Conservation (phyloP, 2,888 invertebrate species). For the Alsophila aescularia region DNA sequence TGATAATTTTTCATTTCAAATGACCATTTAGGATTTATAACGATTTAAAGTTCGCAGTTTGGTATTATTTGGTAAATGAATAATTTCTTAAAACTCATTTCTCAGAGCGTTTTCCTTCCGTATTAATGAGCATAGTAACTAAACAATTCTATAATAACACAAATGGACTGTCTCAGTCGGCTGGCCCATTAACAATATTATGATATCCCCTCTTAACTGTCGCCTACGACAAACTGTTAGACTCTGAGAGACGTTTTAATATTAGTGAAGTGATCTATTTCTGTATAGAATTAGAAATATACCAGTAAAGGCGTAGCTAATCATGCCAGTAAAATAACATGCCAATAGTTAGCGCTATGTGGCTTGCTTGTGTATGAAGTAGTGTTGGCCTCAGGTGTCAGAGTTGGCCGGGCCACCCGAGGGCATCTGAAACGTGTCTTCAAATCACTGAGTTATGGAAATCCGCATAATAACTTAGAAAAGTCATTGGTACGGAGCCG, state of each 20-base stretch:
- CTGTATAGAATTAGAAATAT: neutral
- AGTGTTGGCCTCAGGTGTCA: too few species aligned
- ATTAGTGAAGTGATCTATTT: neutral
- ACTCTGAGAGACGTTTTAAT: conserved; percentile 29
- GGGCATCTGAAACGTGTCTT: too few species aligned
- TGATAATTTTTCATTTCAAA: too few species aligned
- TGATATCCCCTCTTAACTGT: conserved; percentile 45
- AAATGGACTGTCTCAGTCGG: conserved; percentile 59
- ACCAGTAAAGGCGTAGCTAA: too few species aligned
- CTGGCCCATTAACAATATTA: conserved; percentile 59
- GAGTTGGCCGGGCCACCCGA: too few species aligned
- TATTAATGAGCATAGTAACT: conserved; percentile 1
- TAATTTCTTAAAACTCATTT: neutral
- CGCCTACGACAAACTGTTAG: conserved; percentile 35
- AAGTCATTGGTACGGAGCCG: too few species aligned
- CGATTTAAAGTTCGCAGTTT: too few species aligned
- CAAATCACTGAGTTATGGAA: too few species aligned
- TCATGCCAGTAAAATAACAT: neutral
- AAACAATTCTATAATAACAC: conserved; percentile 55
- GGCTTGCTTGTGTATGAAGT: too few species aligned
- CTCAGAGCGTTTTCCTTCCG: neutral
- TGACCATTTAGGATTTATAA: too few species aligned
- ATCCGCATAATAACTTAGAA: too few species aligned
- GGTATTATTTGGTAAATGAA: neutral
- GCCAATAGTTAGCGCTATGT: neutral